Evolutionary conservation across 2,797 vertebrate species (phyloP).

Genomic region (Microctenopoma lineatum): DNA sequence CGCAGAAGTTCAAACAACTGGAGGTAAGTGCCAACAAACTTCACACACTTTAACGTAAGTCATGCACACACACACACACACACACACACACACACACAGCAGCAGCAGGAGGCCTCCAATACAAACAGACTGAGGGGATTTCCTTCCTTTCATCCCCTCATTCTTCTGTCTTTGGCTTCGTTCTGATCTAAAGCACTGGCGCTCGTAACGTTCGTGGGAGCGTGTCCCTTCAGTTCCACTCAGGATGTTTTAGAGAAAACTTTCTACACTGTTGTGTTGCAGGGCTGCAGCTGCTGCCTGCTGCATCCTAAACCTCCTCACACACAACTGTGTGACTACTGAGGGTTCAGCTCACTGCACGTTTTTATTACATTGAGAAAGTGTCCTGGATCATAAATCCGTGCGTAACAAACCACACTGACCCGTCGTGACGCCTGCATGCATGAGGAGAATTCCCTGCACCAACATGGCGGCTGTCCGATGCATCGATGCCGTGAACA

Average conservation of each 20-base stretch:
- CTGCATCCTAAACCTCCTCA: too few relatives aligned
- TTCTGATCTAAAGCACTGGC: conserved; percentile 2
- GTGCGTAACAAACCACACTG: too few relatives aligned
- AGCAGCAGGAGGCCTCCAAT: conserved; percentile 19
- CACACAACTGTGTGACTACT: too few relatives aligned
- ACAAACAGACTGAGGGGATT: not conserved
- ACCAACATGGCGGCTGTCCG: too few relatives aligned
- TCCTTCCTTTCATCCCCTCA: not conserved
- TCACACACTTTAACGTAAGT: conserved; percentile 3
- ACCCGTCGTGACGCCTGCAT: too few relatives aligned
- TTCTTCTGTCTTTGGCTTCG: conserved; percentile 9
- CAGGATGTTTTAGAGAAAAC: conserved; percentile 34
- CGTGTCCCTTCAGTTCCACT: conserved; percentile 16
- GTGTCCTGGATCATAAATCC: too few relatives aligned
- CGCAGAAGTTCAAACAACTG: conserved; percentile 54
- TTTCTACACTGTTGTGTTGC: conserved; percentile 25
- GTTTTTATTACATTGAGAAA: too few relatives aligned
- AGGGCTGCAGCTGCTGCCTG: conserved; percentile 1
- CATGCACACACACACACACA: not conserved
- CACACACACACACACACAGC: not conserved
- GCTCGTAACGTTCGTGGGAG: not conserved
- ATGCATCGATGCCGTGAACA: too few relatives aligned
- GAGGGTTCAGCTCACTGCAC: too few relatives aligned
- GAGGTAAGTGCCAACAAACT: conserved; percentile 73
- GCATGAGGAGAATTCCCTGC: too few relatives aligned